Conservation (phyloP, 2,888 invertebrate genomes). For the Oeneis ivallda region DNA sequence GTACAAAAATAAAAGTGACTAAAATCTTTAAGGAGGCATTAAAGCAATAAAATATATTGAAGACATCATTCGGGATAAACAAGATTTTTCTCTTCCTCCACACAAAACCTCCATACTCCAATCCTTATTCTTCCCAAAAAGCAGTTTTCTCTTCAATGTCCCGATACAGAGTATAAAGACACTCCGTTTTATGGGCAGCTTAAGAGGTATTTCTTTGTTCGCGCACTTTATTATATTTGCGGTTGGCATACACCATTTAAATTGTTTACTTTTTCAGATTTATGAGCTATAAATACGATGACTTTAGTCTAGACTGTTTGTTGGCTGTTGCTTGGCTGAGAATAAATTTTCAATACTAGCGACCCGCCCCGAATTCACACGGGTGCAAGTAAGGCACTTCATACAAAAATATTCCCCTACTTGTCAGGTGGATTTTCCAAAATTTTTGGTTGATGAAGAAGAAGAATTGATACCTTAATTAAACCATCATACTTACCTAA, state of each 20-base stretch:
- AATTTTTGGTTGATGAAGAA: no score
- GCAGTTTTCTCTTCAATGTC: constrained; percentile 34
- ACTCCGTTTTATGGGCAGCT: constrained; percentile 37
- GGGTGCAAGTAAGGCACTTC: no score
- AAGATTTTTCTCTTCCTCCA: constrained; percentile 14
- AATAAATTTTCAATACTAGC: background rate
- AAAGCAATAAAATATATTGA: constrained; percentile 14
- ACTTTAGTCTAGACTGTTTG: constrained; percentile 25
- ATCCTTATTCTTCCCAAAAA: constrained; percentile 32
- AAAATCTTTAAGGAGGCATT: background rate
- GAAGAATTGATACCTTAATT: no score
- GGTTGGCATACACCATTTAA: constrained; percentile 30
- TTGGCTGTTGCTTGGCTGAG: constrained; percentile 12
- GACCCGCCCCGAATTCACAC: no score
- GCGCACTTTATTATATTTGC: constrained; percentile 32
- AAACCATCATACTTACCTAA: no score
- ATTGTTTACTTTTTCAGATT: constrained; percentile 50
- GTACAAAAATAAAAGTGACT: background rate
- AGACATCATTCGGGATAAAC: constrained; percentile 8
- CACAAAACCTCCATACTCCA: constrained; percentile 14
- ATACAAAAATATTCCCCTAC: no score
- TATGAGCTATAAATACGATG: constrained; percentile 46
- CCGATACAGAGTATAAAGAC: constrained; percentile 37
- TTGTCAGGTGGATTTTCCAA: no score
- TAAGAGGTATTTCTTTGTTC: constrained; percentile 34